Evolutionary conservation across 2,113 vertebrate species (phyloP).

Genomic region (Machaerirhynchus nigripectus): DNA sequence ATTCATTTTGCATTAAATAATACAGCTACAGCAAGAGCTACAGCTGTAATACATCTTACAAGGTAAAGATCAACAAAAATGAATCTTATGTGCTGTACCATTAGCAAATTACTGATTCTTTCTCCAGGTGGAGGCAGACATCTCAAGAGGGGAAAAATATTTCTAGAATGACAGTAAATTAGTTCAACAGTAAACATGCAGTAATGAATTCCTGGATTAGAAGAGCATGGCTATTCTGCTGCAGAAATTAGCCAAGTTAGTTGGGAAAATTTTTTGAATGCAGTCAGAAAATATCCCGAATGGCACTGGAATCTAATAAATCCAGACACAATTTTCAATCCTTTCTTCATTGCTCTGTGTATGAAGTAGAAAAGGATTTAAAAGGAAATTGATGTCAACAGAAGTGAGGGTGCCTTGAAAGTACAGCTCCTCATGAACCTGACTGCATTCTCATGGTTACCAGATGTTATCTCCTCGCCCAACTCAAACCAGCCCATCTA

Average conservation of each 20-base stretch:
- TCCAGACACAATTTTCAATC: neutral
- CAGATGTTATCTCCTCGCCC: neutral
- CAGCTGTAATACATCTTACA: conserved; percentile 30
- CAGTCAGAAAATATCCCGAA: neutral
- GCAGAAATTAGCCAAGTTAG: neutral
- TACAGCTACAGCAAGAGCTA: neutral
- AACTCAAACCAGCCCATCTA: neutral
- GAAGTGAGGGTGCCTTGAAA: neutral
- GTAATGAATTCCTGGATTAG: conserved; percentile 10
- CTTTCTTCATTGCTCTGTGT: neutral
- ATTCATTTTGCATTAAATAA: conserved; percentile 24
- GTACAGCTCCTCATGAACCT: neutral
- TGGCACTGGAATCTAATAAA: neutral
- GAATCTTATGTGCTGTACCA: neutral
- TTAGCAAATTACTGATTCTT: neutral
- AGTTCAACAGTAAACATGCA: conserved; percentile 35
- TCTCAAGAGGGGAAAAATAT: conserved; percentile 12
- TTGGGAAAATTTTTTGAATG: conserved; percentile 14
- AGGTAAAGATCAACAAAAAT: conserved; percentile 22
- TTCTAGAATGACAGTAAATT: conserved; percentile 36
- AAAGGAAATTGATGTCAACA: neutral
- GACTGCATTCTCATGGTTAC: neutral
- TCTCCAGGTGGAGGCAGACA: conserved; percentile 18
- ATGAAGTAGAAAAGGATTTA: neutral
- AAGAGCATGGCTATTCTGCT: neutral